Base-by-base conservation (phyloP, 1,140 invertebrate genomes). In the Bombus pascuorum region DNA sequence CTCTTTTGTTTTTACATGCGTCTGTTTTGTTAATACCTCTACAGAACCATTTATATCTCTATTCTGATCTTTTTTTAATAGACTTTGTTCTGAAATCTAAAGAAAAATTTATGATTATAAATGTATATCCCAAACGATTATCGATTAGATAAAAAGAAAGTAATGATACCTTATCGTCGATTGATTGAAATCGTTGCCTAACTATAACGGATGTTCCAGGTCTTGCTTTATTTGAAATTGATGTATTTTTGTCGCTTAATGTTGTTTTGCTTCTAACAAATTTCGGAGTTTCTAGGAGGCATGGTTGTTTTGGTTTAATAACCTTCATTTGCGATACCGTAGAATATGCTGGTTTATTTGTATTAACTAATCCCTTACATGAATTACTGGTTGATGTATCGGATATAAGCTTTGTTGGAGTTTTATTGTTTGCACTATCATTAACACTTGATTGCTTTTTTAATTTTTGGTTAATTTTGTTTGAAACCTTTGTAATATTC, bases 211-310 rank as follows among this genome's bases (percentile, higher is more conserved):
- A 94, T 0, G 91, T 92, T 59, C 92, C 93, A 34, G 94, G 91
- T 84, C 90, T 92, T 25, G 71, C 86, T 84, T 91, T 93, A 83
- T 85, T 92, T 15, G 87, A 81, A 79, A 83, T 42, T 10, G 88
- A 34, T 5, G 84, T 81, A 71, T 90, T 92, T 73, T 91, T 93
- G 3, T 94, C 92, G 2, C 93, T 92, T 66, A 95, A 85, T 18
- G 94, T 94, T 2, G 95, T 95, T 87, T 95, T 95, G 81, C 95
- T 95, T 47, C 95, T 91, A 65, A 92, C 74, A 66, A 95, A 93
- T 74, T 89, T 93, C 2, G 93, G 91, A 71, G 91, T 78, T 84
- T 95, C 93, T 4, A 84, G 73, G 0, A 72, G 34, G 88, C 78
- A 89, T 73, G 89, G 74, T 37, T 73, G 75, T 32, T 83, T 85